These are phyloP conservation scores for Drosophila hamatofila DNA, from an alignment of 2,888 invertebrate genomes.

Conservation along the genomic window DNA sequence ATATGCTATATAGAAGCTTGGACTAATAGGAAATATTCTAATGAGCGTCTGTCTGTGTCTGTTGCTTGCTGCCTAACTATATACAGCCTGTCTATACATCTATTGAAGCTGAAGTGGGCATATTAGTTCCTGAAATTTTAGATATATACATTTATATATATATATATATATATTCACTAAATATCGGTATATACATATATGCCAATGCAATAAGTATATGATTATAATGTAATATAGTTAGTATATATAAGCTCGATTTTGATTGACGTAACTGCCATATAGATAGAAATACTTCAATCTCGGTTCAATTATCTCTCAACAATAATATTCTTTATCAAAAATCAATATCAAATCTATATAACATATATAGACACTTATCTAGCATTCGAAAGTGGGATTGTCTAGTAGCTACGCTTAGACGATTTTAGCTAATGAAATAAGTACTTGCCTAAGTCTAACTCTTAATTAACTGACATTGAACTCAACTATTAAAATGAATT, in stretches of 20 bases:
- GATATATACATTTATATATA: background rate
- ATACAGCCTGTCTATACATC: too few relatives aligned
- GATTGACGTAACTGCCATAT: too few relatives aligned
- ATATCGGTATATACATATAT: too few relatives aligned
- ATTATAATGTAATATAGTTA: too few relatives aligned
- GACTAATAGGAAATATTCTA: background rate
- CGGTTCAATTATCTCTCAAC: background rate
- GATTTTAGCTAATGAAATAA: background rate
- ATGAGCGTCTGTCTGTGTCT: background rate
- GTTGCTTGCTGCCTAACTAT: background rate
- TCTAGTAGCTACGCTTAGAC: background rate
- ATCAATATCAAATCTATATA: background rate
- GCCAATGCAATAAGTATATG: too few relatives aligned
- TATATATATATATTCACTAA: too few relatives aligned
- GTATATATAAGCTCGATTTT: too few relatives aligned
- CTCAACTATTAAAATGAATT: background rate
- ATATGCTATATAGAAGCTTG: background rate
- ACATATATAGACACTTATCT: background rate
- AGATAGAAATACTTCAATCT: background rate
- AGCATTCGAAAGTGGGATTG: background rate
- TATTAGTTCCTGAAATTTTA: background rate
- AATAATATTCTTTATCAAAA: too few relatives aligned
- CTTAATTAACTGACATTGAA: background rate
- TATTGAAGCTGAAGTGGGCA: background rate
- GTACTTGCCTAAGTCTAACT: background rate